Evolutionary conservation across 1,140 invertebrate species (phyloP).

Genomic region (Aphelenchoides besseyi): DNA sequence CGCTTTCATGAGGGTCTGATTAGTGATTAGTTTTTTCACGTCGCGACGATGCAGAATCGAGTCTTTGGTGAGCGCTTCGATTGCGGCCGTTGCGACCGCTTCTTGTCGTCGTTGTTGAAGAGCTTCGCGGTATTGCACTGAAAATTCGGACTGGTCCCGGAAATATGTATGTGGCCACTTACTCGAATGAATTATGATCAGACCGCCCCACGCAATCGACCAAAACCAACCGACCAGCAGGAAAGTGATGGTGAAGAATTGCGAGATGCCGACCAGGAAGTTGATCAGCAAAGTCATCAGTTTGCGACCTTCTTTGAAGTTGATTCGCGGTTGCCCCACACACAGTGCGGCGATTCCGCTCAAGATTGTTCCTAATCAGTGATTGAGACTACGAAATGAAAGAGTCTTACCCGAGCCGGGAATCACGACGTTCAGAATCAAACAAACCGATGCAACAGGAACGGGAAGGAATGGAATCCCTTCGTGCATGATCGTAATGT

Average conservation of each 20-base stretch:
- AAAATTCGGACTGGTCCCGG: neutral
- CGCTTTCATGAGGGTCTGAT: conserved; percentile 54
- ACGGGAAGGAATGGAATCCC: conserved; percentile 83
- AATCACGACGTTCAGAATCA: conserved; percentile 77
- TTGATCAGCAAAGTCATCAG: conserved; percentile 78
- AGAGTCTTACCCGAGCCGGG: conserved; percentile 77
- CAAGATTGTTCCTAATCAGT: conserved; percentile 75
- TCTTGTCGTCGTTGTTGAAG: conserved; percentile 61
- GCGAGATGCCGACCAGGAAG: conserved; percentile 76
- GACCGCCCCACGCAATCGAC: conserved; percentile 91
- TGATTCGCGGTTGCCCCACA: conserved; percentile 80
- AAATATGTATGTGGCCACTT: conserved; percentile 20
- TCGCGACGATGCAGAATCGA: conserved; percentile 61
- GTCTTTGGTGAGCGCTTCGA: conserved; percentile 62
- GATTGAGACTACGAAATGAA: too few species aligned
- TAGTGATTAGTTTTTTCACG: conserved; percentile 39
- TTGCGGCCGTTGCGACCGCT: conserved; percentile 61
- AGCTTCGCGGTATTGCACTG: conserved; percentile 63
- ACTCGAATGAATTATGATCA: conserved; percentile 75
- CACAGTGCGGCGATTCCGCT: conserved; percentile 82
- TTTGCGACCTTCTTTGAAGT: conserved; percentile 62
- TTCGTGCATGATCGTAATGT: conserved; percentile 67
- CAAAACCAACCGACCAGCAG: conserved; percentile 93
- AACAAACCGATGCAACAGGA: conserved; percentile 77
- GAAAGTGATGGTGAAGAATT: conserved; percentile 87